A percentile compares a stretch with the other conserved stretches of the same genome.
phyloP scores from a whole-genome alignment of 2,113 vertebrate species.

The Rhea americana region DNA sequence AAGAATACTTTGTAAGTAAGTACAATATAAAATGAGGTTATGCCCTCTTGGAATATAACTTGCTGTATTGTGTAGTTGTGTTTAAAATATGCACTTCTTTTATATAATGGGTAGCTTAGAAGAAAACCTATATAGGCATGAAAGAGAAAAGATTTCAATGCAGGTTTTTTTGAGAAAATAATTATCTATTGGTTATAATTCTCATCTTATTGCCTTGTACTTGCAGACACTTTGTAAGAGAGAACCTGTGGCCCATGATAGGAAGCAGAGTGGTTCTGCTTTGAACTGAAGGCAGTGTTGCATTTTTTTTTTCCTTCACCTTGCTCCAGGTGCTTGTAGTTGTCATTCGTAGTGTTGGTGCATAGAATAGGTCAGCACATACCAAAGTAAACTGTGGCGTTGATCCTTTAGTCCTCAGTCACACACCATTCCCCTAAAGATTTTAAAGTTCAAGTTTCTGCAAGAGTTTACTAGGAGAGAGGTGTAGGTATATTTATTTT shows the following conservation, averaged over 20 bases:
- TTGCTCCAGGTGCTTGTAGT: neutral
- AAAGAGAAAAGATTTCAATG: neutral
- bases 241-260: neutral
- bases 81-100: neutral
- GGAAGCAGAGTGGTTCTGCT: neutral
- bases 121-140: neutral
- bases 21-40: neutral
- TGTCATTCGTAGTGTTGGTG: neutral
- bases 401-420: neutral
- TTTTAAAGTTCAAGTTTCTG: neutral
- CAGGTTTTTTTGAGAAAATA: neutral
- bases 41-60: neutral
- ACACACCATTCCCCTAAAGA: neutral
- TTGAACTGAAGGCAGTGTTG: fast-evolving
- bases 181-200: neutral
- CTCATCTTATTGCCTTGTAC: slow-evolving; percentile 24
- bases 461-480: neutral
- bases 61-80: neutral
- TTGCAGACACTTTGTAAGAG: neutral
- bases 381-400: neutral
- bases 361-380: neutral
- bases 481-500: neutral
- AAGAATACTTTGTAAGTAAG: neutral
- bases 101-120: slow-evolving; percentile 7
- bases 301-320: neutral